Base-by-base conservation (phyloP, 2,113 vertebrate species). In the Psittacara wagleri region DNA sequence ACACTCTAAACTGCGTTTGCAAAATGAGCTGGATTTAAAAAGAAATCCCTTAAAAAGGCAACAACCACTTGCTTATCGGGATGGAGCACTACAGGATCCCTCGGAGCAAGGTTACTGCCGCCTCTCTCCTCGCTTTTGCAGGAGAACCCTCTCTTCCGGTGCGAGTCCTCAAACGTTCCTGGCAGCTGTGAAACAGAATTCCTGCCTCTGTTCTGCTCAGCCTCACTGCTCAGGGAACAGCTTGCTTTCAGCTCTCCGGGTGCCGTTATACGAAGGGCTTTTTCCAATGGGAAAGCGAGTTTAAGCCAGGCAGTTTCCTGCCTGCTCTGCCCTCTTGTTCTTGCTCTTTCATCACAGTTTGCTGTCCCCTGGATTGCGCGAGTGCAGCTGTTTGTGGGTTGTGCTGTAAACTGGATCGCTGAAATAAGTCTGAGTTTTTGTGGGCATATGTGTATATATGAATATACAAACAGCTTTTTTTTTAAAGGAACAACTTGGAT, bases 271-370 rank as follows among this genome's bases (percentile, higher is more conserved):
- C 94, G 39, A 87, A 51, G 41, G 37, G 4, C 13, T 44, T 63
- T 88, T 90, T 59, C 76, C 77, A 51, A 4, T 2, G 77, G 55
- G 59, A 92, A 91, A 86, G 88, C 64, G 73, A 28, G 88, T 64
- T 88, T 68, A 82, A 94, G 17, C 68, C 51, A 46, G 51, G 62
- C 86, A 78, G 61, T 72, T 91, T 89, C 83, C 89, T 95, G 92
- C 83, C 61, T 72, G 86, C 83, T 83, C 74, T 75, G 69, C 89
- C 35, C 66, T 86, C 89, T 86, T 70, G 55, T 48, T 95, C 64
- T 54, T 13, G 76, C 83, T 92, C 46, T 83, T 86, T 67, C 51
- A 20, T 46, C 64, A 9, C 39, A 27, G 81, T 69, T 88, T 8
- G 4, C 67, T 75, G 79, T 92, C 72, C 70, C n/a, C 76, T 54